Evolutionary conservation across 2,113 vertebrate genomes (phyloP).

Genomic region (Condylura cristata): DNA sequence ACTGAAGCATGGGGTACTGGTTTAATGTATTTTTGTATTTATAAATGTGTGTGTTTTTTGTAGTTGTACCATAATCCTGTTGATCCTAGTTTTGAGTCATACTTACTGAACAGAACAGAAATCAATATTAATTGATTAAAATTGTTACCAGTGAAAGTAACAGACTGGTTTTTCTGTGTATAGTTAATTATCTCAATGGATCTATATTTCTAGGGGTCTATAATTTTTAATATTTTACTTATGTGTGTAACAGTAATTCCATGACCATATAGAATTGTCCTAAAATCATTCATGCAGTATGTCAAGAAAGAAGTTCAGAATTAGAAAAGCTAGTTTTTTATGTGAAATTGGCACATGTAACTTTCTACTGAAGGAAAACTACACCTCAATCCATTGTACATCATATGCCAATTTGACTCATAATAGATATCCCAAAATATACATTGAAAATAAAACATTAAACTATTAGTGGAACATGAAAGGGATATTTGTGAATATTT

Average conservation of each 20-base stretch:
- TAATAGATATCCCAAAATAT: neutral
- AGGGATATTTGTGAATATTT: neutral
- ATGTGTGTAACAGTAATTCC: neutral
- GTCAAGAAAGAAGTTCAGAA: neutral
- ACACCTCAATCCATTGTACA: neutral
- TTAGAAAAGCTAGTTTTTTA: neutral
- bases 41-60: conserved; percentile 6
- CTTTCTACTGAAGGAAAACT: neutral
- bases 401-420: neutral
- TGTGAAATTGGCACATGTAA: neutral
- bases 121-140: conserved; percentile 59
- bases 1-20: neutral
- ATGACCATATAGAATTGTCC: neutral
- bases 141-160: conserved; percentile 4
- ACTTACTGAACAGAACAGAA: neutral
- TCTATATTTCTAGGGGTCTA: neutral
- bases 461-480: neutral
- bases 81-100: conserved; percentile 14
- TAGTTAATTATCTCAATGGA: conserved; percentile 42
- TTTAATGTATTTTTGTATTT: conserved; percentile 22
- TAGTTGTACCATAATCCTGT: conserved; percentile 37
- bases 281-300: neutral
- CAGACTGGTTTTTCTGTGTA: neutral
- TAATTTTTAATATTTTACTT: conserved; percentile 15
- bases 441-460: neutral